phyloP scores from a whole-genome alignment of 2,797 vertebrate genomes.

The Microtus agrestis region DNA sequence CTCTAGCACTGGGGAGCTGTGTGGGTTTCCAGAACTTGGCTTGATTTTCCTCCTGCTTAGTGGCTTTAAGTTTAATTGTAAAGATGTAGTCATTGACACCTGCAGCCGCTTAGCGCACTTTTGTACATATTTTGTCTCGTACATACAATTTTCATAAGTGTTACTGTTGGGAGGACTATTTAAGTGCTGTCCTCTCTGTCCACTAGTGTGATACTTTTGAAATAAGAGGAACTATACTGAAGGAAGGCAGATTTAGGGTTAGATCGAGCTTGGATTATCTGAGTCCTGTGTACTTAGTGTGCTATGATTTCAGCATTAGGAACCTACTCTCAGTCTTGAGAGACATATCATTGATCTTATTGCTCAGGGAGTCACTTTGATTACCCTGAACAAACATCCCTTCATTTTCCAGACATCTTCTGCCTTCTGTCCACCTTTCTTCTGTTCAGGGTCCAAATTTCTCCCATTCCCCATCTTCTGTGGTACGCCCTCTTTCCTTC shows the following conservation, averaged over 20 bases:
- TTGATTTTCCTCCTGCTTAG: not conserved
- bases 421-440: not conserved
- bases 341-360: not conserved
- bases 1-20: not conserved
- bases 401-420: not conserved
- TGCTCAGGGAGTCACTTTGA: not conserved
- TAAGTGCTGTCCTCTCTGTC: not conserved
- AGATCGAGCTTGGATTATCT: not conserved
- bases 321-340: not conserved
- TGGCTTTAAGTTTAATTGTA: not conserved
- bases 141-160: not conserved
- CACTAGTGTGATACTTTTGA: not conserved
- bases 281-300: too few species aligned
- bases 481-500: not conserved
- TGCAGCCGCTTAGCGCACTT: not conserved
- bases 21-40: not conserved
- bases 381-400: not conserved
- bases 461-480: too few species aligned
- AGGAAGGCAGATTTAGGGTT: not conserved
- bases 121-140: not conserved
- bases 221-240: not conserved
- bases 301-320: not conserved
- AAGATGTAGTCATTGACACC: not conserved
- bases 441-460: not conserved
- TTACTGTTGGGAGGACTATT: not conserved